Conservation (phyloP, 2,888 invertebrate genomes). For the Acleris literana region DNA sequence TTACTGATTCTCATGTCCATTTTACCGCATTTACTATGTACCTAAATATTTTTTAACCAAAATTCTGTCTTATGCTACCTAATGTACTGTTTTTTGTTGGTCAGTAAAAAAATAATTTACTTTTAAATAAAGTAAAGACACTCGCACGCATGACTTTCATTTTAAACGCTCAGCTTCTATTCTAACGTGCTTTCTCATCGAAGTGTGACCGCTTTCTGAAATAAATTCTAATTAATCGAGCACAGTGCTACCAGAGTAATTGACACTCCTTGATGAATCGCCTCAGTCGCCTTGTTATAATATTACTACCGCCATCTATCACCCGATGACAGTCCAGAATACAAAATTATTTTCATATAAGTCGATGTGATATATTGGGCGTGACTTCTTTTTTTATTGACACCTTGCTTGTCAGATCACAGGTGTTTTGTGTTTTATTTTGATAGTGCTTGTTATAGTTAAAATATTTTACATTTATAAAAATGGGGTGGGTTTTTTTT, state of each 20-base stretch:
- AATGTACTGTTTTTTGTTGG: too few species aligned
- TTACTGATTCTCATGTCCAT: too few species aligned
- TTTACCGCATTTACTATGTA: too few species aligned
- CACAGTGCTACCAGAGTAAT: slow-evolving; percentile 67
- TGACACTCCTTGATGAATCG: slow-evolving; percentile 81
- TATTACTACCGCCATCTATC: slow-evolving; percentile 71
- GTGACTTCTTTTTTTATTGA: slow-evolving; percentile 49
- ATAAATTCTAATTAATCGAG: slow-evolving; percentile 81
- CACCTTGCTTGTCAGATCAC: slow-evolving; percentile 37
- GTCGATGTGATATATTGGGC: slow-evolving; percentile 68
- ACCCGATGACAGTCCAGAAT: slow-evolving; percentile 59
- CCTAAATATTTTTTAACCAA: too few species aligned
- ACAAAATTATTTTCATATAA: slow-evolving; percentile 64
- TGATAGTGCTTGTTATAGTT: slow-evolving; percentile 11
- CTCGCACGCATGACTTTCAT: slow-evolving; percentile 27
- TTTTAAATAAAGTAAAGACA: background rate
- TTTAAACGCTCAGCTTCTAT: slow-evolving; percentile 26
- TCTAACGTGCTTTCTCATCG: slow-evolving; percentile 29
- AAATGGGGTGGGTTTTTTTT: background rate
- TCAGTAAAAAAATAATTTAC: too few species aligned
- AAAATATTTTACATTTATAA: background rate
- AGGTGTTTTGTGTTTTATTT: slow-evolving; percentile 38
- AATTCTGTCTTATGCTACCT: too few species aligned
- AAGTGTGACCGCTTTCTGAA: slow-evolving; percentile 52
- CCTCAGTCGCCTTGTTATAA: slow-evolving; percentile 74